Conservation (phyloP, 2,113 vertebrate genomes). For the Nannobrachium achirus region DNA sequence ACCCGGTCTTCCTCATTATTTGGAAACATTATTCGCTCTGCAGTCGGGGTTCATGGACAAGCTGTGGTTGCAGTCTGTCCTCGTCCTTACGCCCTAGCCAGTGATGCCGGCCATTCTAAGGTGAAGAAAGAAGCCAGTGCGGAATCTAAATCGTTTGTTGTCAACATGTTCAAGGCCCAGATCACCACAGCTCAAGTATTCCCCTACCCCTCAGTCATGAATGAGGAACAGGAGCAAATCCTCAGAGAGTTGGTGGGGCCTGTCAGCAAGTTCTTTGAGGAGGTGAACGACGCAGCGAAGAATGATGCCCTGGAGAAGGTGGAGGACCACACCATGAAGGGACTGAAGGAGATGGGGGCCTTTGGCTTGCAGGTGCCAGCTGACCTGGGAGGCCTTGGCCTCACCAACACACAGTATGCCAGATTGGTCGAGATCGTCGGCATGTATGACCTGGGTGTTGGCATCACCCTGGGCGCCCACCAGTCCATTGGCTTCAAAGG, state of each 20-base stretch:
- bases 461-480: conserved; percentile 89
- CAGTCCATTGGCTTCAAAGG: conserved; percentile 95
- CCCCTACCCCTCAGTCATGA: conserved; percentile 89
- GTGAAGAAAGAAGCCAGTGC: conserved; percentile 33
- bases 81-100: conserved; percentile 72
- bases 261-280: conserved; percentile 84
- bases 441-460: conserved; percentile 85
- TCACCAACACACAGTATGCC: conserved; percentile 91
- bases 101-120: conserved; percentile 29
- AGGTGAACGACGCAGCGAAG: conserved; percentile 80
- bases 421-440: conserved; percentile 91
- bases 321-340: conserved; percentile 85
- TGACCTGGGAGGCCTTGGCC: conserved; percentile 85
- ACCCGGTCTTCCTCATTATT: too few species aligned
- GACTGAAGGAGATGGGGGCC: conserved; percentile 89
- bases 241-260: conserved; percentile 86
- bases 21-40: too few species aligned
- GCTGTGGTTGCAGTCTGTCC: conserved; percentile 26
- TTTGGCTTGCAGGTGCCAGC: conserved; percentile 89
- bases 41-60: conserved; percentile 53
- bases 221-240: conserved; percentile 87
- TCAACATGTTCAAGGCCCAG: conserved; percentile 88
- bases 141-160: conserved; percentile 89
- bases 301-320: conserved; percentile 86
- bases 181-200: conserved; percentile 86